Evolutionary conservation across 2,888 invertebrate genomes (phyloP).

Genomic region (Schizotus pectinicornis): DNA sequence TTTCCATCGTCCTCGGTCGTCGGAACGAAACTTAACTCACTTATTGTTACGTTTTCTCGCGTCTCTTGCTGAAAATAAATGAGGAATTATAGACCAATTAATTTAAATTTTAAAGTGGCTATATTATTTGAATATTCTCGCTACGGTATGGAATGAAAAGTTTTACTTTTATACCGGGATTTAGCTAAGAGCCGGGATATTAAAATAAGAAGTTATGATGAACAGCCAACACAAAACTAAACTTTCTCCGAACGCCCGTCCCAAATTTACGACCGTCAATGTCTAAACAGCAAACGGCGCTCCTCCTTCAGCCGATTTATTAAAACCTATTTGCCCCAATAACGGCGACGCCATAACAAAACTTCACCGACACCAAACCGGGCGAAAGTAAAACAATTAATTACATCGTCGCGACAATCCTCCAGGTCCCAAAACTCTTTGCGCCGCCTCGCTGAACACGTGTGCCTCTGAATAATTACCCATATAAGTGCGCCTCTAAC

Average conservation of each 20-base stretch:
- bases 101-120: slow-evolving; percentile 47
- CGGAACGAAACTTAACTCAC: slow-evolving; percentile 87
- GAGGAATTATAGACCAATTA: slow-evolving; percentile 48
- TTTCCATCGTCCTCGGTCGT: slow-evolving; percentile 90
- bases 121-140: slow-evolving; percentile 43
- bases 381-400: slow-evolving; percentile 4
- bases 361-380: background rate
- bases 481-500: too few relatives aligned
- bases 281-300: slow-evolving; percentile 16
- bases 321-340: slow-evolving; percentile 4
- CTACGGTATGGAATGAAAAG: slow-evolving; percentile 35
- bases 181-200: slow-evolving; percentile 35
- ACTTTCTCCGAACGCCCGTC: slow-evolving; percentile 24
- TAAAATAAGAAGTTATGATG: slow-evolving; percentile 42
- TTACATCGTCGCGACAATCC: background rate
- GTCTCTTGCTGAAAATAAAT: slow-evolving; percentile 72
- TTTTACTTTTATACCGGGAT: slow-evolving; percentile 39
- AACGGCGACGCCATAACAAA: too few relatives aligned
- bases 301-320: slow-evolving; percentile 6
- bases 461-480: background rate
- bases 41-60: slow-evolving; percentile 81
- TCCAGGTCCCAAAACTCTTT: background rate
- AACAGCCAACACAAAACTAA: slow-evolving; percentile 27
- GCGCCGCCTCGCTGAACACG: slow-evolving; percentile 1
- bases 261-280: slow-evolving; percentile 39